phyloP scores from a whole-genome alignment of 2,113 vertebrate genomes.

The Coregonus clupeaformis region DNA sequence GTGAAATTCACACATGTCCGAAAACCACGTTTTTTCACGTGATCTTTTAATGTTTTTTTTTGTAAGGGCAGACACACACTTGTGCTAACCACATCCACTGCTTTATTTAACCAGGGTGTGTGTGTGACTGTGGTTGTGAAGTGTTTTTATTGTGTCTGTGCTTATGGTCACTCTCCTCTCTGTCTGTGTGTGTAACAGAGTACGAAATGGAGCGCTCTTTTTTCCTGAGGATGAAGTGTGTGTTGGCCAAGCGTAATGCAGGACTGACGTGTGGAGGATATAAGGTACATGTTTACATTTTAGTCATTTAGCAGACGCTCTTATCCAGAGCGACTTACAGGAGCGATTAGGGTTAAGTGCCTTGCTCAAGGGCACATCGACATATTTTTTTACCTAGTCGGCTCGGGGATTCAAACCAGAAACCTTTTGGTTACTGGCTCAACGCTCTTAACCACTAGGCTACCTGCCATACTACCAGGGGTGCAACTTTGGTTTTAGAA shows the following conservation, averaged over 20 bases:
- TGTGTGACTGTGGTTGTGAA: not conserved
- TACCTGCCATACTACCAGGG: not conserved
- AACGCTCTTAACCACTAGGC: no score
- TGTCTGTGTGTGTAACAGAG: slow-evolving; percentile 72
- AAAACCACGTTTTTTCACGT: no score
- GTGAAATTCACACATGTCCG: no score
- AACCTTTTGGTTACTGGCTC: no score
- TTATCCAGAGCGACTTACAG: no score
- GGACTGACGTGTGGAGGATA: slow-evolving; percentile 93
- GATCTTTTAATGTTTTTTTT: no score
- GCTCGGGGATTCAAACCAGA: no score
- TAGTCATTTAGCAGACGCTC: not conserved
- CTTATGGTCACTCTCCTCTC: not conserved
- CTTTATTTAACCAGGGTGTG: not conserved
- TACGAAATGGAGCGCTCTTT: slow-evolving; percentile 91
- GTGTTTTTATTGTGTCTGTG: not conserved
- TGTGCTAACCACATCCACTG: no score
- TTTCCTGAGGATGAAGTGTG: slow-evolving; percentile 95
- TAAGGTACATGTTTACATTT: slow-evolving; percentile 76
- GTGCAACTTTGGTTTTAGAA: no score
- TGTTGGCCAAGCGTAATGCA: slow-evolving; percentile 91
- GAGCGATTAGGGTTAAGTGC: no score
- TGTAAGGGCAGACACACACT: not conserved
- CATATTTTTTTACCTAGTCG: no score
- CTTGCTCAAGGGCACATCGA: no score